Evolutionary conservation across 1,140 invertebrate genomes (phyloP).

Genomic region (Ylistrum balloti): DNA sequence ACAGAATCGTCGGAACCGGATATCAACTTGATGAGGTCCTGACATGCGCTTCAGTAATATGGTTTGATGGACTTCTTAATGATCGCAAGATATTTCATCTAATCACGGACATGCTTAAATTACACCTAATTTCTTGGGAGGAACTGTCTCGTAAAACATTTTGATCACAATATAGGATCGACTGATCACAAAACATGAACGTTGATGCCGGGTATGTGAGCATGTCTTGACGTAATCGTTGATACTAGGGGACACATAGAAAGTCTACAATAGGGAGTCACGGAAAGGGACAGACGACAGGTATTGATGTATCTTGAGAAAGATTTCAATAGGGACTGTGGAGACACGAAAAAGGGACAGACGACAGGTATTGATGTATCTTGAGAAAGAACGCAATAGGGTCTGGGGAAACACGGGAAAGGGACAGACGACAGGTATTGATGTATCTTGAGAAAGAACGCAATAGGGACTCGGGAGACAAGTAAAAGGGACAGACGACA

Average conservation of each 20-base stretch:
- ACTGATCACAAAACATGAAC: neutral
- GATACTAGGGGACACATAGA: no score
- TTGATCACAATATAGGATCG: constrained; percentile 10
- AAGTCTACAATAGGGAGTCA: no score
- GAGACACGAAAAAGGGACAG: neutral
- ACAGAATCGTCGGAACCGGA: neutral
- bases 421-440: no score
- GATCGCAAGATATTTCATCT: neutral
- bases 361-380: neutral
- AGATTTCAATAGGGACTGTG: neutral
- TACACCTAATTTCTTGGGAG: constrained; percentile 14
- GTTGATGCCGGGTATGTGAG: no score
- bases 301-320: no score
- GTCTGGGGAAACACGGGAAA: neutral
- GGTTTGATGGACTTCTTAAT: neutral
- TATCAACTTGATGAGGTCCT: neutral
- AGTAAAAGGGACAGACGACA: no score
- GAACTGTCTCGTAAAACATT: neutral
- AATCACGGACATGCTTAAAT: neutral
- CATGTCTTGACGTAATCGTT: no score
- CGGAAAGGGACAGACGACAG: neutral
- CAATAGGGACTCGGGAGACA: no score
- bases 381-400: neutral
- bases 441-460: no score
- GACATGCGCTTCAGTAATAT: constrained; percentile 5